Evolutionary conservation across 1,140 invertebrate species (phyloP), one percentile per base, ranked within the genome.

Genomic region (Pseudomyrmex dendroicus): DNA sequence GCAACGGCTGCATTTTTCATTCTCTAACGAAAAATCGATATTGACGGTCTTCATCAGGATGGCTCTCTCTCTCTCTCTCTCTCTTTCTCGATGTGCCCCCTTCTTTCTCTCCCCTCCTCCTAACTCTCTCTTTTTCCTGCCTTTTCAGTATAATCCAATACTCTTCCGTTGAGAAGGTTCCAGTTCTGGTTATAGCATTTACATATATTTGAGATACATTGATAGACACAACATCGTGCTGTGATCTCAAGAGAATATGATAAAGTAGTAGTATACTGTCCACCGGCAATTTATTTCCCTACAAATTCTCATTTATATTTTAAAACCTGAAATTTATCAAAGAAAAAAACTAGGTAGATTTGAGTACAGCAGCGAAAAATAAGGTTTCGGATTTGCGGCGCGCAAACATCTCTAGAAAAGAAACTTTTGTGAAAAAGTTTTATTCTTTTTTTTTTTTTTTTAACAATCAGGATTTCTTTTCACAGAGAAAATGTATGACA

Each of bases 11-110:
- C 70, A 74, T 82, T 82, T 82, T 74, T 82, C 78, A 82, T 64
- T 74, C 48, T 54, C 72, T 73, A 54, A 82, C 46, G 59, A 82
- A 73, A 82, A 82, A 82, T 80, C 76, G 76, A 80, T 78, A 78
- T 80, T 59, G 76, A 52, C 73, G 20, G 44, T 80, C 76, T 80
- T 80, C 76, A 80, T 80, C 76, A 70, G 76, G 35, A 72, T 59
- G 59, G 76, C 54, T 35, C 62, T 66, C 12, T n/a, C n/a, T 8
- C 8, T 50, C 52, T 22, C 25, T 17, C 4, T 1, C 17, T 4
- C 57, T 20, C 20, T 2, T 2, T 20, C 35, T 20, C 56, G 5
- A 35, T 35, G 35, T 59, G 59, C 54, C 44, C 10, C 50, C 35
- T 9, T n/a, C n/a, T 8, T 9, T 50, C 52, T 22, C 25, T 17